Evolutionary conservation across 2,888 invertebrate species (phyloP).

Genomic region (Subacronicta megacephala): DNA sequence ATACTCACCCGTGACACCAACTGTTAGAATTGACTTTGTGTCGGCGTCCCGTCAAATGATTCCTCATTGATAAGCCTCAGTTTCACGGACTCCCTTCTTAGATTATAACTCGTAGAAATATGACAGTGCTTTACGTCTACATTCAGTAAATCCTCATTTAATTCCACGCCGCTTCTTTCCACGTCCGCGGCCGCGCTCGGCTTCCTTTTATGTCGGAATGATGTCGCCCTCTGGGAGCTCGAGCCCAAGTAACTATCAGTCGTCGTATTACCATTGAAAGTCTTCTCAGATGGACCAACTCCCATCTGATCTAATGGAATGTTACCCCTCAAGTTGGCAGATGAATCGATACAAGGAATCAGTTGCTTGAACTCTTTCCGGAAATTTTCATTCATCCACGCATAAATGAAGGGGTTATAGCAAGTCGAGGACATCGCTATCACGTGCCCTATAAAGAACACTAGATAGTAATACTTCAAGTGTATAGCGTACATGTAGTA

Average conservation of each 20-base stretch:
- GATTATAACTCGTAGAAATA: slow-evolving; percentile 85
- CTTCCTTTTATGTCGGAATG: slow-evolving; percentile 88
- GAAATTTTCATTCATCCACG: slow-evolving; percentile 99
- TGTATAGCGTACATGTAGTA: slow-evolving; percentile 93
- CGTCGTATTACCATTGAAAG: slow-evolving; percentile 93
- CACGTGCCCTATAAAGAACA: slow-evolving; percentile 97
- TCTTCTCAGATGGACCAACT: slow-evolving; percentile 90
- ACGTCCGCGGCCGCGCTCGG: slow-evolving; percentile 91
- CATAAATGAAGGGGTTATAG: slow-evolving; percentile 98
- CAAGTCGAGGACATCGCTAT: slow-evolving; percentile 98
- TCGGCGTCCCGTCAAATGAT: slow-evolving; percentile 81
- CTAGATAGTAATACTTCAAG: slow-evolving; percentile 95
- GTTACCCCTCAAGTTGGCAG: slow-evolving; percentile 76
- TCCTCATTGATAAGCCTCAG: slow-evolving; percentile 85
- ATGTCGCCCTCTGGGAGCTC: slow-evolving; percentile 87
- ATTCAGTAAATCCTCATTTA: slow-evolving; percentile 81
- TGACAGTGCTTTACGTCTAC: slow-evolving; percentile 87
- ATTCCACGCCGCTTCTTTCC: slow-evolving; percentile 87
- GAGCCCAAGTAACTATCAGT: slow-evolving; percentile 91
- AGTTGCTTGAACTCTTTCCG: slow-evolving; percentile 97
- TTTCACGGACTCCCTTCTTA: slow-evolving; percentile 84
- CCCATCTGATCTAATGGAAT: slow-evolving; percentile 87
- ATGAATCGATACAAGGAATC: slow-evolving; percentile 91
- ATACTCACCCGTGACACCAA: slow-evolving; percentile 80
- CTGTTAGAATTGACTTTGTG: slow-evolving; percentile 87